Evolutionary conservation across 2,113 vertebrate genomes (phyloP).

Genomic region (Heloderma charlesbogerti): DNA sequence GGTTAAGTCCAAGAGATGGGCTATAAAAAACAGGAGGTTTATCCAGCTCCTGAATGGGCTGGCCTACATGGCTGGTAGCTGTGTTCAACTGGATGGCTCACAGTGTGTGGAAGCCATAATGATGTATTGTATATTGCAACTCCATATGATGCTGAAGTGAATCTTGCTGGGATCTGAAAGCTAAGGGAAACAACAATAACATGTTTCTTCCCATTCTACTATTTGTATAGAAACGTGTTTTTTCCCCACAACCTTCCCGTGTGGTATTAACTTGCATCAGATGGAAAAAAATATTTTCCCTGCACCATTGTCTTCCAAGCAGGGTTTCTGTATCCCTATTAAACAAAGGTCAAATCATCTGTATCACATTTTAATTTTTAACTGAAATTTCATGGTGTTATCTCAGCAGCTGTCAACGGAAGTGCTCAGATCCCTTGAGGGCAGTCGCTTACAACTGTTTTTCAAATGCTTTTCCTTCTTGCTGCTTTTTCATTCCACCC

Average conservation of each 20-base stretch:
- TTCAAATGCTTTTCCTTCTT: slow-evolving; percentile 56
- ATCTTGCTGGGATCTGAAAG: background rate
- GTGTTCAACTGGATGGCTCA: background rate
- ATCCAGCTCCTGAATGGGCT: background rate
- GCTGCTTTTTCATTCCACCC: slow-evolving; percentile 43
- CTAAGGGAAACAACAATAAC: background rate
- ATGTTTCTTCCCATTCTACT: background rate
- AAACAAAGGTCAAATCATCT: slow-evolving; percentile 67
- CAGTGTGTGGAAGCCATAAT: too few species aligned
- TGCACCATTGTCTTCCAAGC: background rate
- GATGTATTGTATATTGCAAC: background rate
- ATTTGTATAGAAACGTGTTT: background rate
- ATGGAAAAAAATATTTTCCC: slow-evolving; percentile 38
- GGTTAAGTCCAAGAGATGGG: background rate
- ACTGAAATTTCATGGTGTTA: slow-evolving; percentile 68
- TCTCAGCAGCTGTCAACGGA: slow-evolving; percentile 60
- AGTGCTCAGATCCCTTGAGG: slow-evolving; percentile 53
- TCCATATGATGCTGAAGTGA: background rate
- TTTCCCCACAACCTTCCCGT: slow-evolving; percentile 5
- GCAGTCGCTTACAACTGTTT: slow-evolving; percentile 58
- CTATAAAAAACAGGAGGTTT: background rate
- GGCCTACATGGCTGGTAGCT: background rate
- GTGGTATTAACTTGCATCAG: rapidly evolving
- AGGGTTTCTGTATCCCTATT: slow-evolving; percentile 33
- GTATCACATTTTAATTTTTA: slow-evolving; percentile 67